phyloP scores from a whole-genome alignment of 2,888 invertebrate genomes.

The Tortricodes alternella region DNA sequence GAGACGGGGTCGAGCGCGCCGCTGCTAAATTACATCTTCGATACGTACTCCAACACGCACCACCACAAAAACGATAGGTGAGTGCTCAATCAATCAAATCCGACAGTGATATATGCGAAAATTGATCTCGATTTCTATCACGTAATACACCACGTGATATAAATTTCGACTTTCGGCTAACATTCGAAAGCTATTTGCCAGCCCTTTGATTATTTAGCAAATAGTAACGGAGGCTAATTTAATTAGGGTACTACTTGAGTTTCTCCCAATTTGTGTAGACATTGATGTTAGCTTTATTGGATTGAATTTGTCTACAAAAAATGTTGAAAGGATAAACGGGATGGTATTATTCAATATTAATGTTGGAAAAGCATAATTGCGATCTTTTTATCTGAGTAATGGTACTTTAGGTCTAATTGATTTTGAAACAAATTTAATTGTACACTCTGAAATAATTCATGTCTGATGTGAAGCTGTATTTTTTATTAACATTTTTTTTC shows the following conservation, averaged over 20 bases:
- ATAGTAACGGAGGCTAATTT: conserved; percentile 14
- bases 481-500: too few relatives aligned
- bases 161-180: conserved; percentile 20
- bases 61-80: conserved; percentile 73
- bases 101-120: conserved; percentile 25
- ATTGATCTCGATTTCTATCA: not conserved
- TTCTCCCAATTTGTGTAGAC: conserved; percentile 7
- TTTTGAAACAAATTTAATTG: too few relatives aligned
- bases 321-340: not conserved
- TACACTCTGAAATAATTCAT: too few relatives aligned
- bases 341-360: not conserved
- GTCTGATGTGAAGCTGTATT: too few relatives aligned
- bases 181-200: conserved; percentile 6
- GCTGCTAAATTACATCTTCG: conserved; percentile 74
- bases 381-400: not conserved
- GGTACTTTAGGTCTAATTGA: not conserved
- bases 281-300: conserved; percentile 10
- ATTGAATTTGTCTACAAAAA: conserved; percentile 1
- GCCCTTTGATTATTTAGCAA: conserved; percentile 22
- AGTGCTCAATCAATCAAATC: conserved; percentile 38
- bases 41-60: conserved; percentile 73
- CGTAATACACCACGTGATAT: not conserved
- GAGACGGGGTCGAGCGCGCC: conserved; percentile 74
- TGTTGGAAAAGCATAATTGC: not conserved
- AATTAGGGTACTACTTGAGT: conserved; percentile 16